Base-by-base conservation (phyloP, 1,140 invertebrate genomes). In the Nasonia giraulti region DNA sequence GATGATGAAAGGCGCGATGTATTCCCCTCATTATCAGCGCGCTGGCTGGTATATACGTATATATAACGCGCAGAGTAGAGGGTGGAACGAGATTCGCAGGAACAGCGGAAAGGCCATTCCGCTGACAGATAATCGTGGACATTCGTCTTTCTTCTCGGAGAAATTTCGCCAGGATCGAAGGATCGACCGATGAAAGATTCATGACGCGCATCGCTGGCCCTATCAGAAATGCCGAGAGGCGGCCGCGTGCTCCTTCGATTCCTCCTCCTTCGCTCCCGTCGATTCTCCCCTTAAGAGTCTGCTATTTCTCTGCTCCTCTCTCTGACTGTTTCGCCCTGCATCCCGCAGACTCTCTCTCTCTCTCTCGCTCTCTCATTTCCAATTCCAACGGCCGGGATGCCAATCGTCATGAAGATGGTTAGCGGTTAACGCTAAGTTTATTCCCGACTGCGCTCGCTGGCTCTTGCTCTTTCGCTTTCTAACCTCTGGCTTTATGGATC, bases 131-230 rank as follows among this genome's bases (percentile, higher is more conserved):
- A 83, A 83, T 83, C 71, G 80, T 76, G 80, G 84, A 85, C 78
- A 83, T 86, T 82, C 69, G 69, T 83, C 81, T 86, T 86, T 79
- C 66, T 80, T 37, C 37, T 71, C 69, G 33, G 31, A 23, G 62
- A 74, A 83, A 75, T 75, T 86, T 82, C 62, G 69, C 80, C 23
- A 74, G 81, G 76, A 83, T 83, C 69, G 80, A 76, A 68, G 68
- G 75, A 74, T 77, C 75, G 44, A 55, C 17, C 84, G 80, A 85
- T 85, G 84, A 85, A 85, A 85, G 84, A 85, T 85, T 85, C 84
- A 85, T 85, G 84, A 82, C 80, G 84, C 62, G 84, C 84, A 78
- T 85, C 68, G 69, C 68, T 68, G 47, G 66, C 27, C 69, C 83
- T 47, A 84, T 83, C 82, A 83, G 75, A 78, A 83, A 84, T 79